These are phyloP conservation scores for Pogonocichla stellata DNA, from an alignment of 2,113 vertebrate species.

Conservation along the genomic window DNA sequence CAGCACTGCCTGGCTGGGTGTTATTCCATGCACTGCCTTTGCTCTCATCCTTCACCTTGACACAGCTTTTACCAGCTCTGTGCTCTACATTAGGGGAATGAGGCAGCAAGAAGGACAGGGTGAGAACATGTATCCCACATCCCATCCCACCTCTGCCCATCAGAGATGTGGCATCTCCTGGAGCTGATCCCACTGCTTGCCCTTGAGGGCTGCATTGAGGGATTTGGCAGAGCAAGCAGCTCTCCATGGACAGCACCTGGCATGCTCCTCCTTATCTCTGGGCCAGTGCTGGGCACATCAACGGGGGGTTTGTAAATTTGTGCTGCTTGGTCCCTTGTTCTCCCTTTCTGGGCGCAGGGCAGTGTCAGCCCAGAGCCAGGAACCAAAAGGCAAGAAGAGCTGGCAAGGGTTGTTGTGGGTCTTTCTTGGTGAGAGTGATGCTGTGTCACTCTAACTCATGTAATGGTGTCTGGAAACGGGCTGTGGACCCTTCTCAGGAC, in stretches of 20 bases:
- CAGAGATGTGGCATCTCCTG: accelerated
- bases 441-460: background rate
- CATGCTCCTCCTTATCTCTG: background rate
- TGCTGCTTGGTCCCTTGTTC: background rate
- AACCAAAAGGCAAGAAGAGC: background rate
- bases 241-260: background rate
- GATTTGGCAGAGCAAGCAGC: background rate
- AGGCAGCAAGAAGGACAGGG: accelerated
- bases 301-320: background rate
- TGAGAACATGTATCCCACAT: accelerated
- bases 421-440: background rate
- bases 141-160: background rate
- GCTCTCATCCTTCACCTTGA: background rate
- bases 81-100: background rate
- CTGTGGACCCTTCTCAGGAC: background rate
- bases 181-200: background rate
- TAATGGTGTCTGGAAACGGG: accelerated
- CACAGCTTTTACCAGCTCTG: accelerated
- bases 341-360: background rate
- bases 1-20: background rate
- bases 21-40: background rate
- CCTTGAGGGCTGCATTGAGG: background rate
- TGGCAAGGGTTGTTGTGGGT: accelerated
- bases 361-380: background rate
- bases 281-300: background rate